A percentile compares a stretch with the other conserved stretches of the same genome.
Evolutionary conservation across 2,888 invertebrate genomes (phyloP).

Genomic region (Blera fallax): DNA sequence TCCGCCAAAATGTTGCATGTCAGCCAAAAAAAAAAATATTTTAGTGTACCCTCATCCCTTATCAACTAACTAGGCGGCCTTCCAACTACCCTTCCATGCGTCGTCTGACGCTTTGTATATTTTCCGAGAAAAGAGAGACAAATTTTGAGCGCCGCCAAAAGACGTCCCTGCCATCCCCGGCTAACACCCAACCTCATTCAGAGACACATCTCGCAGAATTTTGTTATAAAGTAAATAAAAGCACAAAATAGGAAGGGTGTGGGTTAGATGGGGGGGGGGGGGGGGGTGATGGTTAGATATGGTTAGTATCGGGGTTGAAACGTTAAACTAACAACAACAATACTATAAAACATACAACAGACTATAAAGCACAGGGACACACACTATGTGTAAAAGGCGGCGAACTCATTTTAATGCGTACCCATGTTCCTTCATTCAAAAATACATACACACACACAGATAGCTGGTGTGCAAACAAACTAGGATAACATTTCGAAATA

Average conservation of each 20-base stretch:
- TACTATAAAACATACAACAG: constrained; percentile 32
- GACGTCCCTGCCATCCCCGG: neutral
- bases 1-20: constrained; percentile 32
- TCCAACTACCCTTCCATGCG: neutral
- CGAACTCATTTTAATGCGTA: constrained; percentile 45
- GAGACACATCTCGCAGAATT: constrained; percentile 13
- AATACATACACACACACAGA: constrained; percentile 2
- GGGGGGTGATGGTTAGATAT: neutral
- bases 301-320: constrained; percentile 29
- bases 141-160: neutral
- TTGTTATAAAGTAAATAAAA: constrained; percentile 43
- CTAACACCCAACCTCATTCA: neutral
- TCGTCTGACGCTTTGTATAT: too few relatives aligned
- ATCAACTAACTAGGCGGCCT: neutral
- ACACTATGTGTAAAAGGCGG: neutral
- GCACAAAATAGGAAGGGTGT: neutral
- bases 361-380: constrained; percentile 20
- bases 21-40: constrained; percentile 9
- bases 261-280: neutral
- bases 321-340: constrained; percentile 42
- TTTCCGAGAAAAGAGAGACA: neutral
- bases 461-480: constrained; percentile 35
- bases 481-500: constrained; percentile 52
- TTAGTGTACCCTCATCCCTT: neutral
- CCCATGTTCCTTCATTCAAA: constrained; percentile 28